A percentile compares a stretch with the other conserved stretches of the same genome.
Conservation (phyloP, 2,113 vertebrate genomes). For the Sprattus sprattus region DNA sequence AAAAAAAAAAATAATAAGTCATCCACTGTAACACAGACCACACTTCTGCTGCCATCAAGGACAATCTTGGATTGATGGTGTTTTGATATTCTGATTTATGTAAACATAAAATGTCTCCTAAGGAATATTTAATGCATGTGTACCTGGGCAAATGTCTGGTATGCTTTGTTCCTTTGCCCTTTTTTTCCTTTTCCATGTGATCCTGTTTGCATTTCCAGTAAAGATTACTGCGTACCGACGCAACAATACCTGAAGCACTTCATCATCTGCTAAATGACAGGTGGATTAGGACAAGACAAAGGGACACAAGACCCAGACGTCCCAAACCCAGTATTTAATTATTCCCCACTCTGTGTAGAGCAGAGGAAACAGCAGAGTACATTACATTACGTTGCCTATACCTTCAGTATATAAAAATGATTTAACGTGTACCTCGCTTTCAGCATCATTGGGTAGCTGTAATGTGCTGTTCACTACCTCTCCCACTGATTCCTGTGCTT, state of each 20-base stretch:
- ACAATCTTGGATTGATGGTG: not conserved
- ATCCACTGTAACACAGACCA: not conserved
- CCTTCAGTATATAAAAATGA: conserved; percentile 76
- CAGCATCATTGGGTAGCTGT: conserved; percentile 70
- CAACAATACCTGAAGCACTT: conserved; percentile 25
- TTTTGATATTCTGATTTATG: not conserved
- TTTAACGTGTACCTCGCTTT: conserved; percentile 72
- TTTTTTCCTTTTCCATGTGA: conserved; percentile 49
- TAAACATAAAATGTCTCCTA: not conserved
- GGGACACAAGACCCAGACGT: conserved; percentile 38
- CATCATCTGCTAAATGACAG: conserved; percentile 32
- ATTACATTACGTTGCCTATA: conserved; percentile 68
- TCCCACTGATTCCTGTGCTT: conserved; percentile 21
- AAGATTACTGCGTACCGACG: conserved; percentile 22
- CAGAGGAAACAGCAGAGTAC: conserved; percentile 36
- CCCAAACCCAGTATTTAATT: conserved; percentile 47
- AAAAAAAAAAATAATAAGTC: not conserved
- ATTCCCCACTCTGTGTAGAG: conserved; percentile 34
- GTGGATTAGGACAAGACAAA: conserved; percentile 24
- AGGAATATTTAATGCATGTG: not conserved
- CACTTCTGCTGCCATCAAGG: not conserved
- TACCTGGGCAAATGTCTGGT: not conserved
- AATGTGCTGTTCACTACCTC: conserved; percentile 65
- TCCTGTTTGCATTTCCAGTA: conserved; percentile 63
- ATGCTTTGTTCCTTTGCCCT: conserved; percentile 25